phyloP scores from a whole-genome alignment of 2,113 vertebrate genomes.

The Menura novaehollandiae region DNA sequence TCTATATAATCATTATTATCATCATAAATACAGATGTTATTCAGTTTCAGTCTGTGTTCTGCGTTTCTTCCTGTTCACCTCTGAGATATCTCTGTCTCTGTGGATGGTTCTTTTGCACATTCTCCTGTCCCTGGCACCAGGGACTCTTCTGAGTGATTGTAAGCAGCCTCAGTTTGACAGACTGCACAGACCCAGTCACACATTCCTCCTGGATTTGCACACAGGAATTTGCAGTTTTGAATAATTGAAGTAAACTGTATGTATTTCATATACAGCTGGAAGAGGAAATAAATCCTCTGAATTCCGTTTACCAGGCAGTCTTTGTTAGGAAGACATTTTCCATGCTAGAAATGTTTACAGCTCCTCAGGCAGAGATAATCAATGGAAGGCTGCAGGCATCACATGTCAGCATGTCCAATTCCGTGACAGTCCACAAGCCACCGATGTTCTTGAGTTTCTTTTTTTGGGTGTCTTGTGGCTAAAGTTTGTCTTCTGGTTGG shows the following conservation, averaged over 20 bases:
- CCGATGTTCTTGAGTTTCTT: neutral
- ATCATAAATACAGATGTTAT: constrained; percentile 43
- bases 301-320: neutral
- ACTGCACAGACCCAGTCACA: constrained; percentile 27
- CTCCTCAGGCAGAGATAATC: neutral
- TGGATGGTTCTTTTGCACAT: neutral
- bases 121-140: neutral
- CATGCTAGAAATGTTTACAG: constrained; percentile 20
- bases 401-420: neutral
- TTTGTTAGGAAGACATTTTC: constrained; percentile 9
- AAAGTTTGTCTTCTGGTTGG: neutral
- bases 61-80: constrained; percentile 28
- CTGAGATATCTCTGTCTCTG: neutral
- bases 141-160: constrained; percentile 6
- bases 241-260: constrained; percentile 10
- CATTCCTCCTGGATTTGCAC: constrained; percentile 16
- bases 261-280: constrained; percentile 5
- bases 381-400: neutral
- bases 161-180: constrained; percentile 21
- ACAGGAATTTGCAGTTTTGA: constrained; percentile 28
- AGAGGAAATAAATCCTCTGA: constrained; percentile 24
- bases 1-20: constrained; percentile 40
- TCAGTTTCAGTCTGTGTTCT: neutral
- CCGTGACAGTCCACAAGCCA: fast-evolving
- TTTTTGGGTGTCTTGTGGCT: neutral